A percentile compares a stretch with the other conserved stretches of the same genome.
These are phyloP conservation scores for Enteromius radiatus DNA, from an alignment of 2,797 vertebrate genomes.

Conservation along the genomic window DNA sequence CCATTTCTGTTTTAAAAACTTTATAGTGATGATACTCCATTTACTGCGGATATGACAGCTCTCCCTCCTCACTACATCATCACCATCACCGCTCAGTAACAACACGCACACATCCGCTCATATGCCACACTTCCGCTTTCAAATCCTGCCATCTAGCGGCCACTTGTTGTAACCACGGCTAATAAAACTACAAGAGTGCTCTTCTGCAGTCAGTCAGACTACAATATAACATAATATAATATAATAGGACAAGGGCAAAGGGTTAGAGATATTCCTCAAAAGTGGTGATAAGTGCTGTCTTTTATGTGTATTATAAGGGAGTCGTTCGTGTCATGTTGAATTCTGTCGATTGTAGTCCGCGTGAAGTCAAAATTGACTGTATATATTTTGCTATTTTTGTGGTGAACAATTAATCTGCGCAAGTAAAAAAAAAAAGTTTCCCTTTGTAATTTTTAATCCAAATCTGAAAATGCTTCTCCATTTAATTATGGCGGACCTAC, in stretches of 20 bases:
- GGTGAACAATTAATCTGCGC: too few species aligned
- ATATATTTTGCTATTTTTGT: too few species aligned
- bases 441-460: too few species aligned
- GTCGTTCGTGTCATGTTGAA: too few species aligned
- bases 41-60: constrained; percentile 23
- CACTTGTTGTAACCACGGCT: neutral
- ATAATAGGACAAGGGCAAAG: neutral
- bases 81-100: constrained; percentile 11
- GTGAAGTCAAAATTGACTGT: too few species aligned
- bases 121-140: neutral
- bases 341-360: too few species aligned
- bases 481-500: too few species aligned
- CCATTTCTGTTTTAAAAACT: constrained; percentile 6
- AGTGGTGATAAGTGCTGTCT: neutral
- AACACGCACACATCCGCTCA: constrained; percentile 42
- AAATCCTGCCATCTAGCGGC: neutral
- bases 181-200: neutral
- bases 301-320: neutral
- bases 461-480: too few species aligned
- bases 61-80: neutral
- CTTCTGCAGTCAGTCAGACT: neutral
- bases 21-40: neutral
- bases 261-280: neutral
- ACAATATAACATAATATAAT: neutral
- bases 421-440: too few species aligned